Evolutionary conservation across 2,888 invertebrate species (phyloP), one percentile per base, ranked within the genome.

Genomic region (Neuroscelio doddi): DNA sequence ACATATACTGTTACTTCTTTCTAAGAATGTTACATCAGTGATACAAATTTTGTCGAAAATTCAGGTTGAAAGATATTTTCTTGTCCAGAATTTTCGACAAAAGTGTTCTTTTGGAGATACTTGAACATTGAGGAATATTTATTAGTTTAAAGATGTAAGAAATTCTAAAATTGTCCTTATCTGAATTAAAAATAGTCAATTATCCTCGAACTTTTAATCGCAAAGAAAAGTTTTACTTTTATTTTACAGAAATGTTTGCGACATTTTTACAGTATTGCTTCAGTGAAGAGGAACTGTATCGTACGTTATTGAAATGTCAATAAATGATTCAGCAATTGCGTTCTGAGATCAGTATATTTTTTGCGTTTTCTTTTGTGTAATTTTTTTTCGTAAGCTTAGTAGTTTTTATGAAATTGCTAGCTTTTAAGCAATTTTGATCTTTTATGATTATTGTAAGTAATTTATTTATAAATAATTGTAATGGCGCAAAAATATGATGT

Each of bases 381-480:
- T 34, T 39, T n/a, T n/a, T n/a, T n/a, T n/a, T n/a, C n/a, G n/a
- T n/a, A n/a, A n/a, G n/a, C n/a, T n/a, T n/a, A n/a, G n/a, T n/a
- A n/a, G n/a, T n/a, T n/a, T n/a, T n/a, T n/a, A n/a, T n/a, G n/a
- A 24, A 62, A 68, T 38, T 51, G 57, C 21, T 57, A 57, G 44
- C 15, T 27, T 61, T 29, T 63, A 63, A 64, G 34, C 39, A 57
- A 51, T 46, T 44, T 50, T 67, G 15, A 51, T 44, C 49, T 67
- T 61, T 61, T 64, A 59, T 42, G 56, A 46, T 42, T 50, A 65
- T 58, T 64, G 56, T 73, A n/a, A n/a, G n/a, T n/a, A 70, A 69
- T 69, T 73, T 71, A 71, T 71, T 71, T 69, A 64, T 72, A 38
- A 66, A 68, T 64, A 46, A 59, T 34, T 68, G 53, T 62, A 62